Base-by-base conservation (phyloP, 2,797 vertebrate genomes). In the Poecile montanus region DNA sequence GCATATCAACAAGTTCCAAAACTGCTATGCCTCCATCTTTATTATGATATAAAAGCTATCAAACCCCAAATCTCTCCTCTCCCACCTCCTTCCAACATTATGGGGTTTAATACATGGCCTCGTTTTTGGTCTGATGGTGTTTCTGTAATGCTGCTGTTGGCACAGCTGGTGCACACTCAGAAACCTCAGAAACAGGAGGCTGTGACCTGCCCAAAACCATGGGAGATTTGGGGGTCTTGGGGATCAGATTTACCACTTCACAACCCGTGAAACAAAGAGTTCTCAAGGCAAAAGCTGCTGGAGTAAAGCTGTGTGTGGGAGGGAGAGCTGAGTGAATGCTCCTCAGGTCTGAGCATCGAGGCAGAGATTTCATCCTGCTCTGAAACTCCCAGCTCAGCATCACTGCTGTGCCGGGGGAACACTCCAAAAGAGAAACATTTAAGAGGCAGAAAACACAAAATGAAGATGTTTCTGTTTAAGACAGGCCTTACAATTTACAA, bases 1-100 rank as follows among this genome's bases (percentile, higher is more conserved):
- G 95, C 95, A 94, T 94, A 91, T 73, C 91, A 92, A 95, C 91
- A 89, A 95, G 90, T 93, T 87, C 70, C 77, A n/a, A 67, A 96
- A 57, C 70, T 79, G 83, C 94, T 40, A 6, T 77, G 21, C 36
- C n/a, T 81, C 70, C 45, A 9, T 73, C 75, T 82, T 92, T 94
- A 74, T 74, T 83, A 27, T 73, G 78, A 85, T 82, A 63, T 34
- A 78, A 88, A 91, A 92, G 87, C 91, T n/a, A 82, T 95, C 88
- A 88, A 74, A 14, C 47, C 32, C 56, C 78, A 65, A 80, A 72
- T 68, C 25, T 23, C 56, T 72, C n/a, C 53, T 88, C 72, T 88
- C 34, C n/a, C 60, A 66, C 88, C 83, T 93, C 54, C 60, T 79
- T 50, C 61, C 57, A 77, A 11, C 44, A 17, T 70, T 50, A 45